Conservation (phyloP, 2,113 vertebrate species). For the Oreocharis arfaki region DNA sequence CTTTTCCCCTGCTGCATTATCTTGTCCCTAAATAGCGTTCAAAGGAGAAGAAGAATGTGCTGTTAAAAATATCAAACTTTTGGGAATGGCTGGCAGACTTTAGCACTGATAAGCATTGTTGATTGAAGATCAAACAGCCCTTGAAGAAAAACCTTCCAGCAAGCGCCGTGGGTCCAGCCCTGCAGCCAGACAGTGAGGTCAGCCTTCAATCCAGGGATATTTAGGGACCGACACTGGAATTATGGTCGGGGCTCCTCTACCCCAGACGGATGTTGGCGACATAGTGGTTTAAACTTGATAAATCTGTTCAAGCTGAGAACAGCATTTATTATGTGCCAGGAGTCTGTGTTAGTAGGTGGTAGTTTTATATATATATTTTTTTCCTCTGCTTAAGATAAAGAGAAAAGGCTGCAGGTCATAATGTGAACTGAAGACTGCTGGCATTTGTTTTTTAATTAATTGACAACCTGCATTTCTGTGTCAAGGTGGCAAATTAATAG, state of each 20-base stretch:
- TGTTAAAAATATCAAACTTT: conserved; percentile 53
- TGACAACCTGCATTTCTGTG: conserved; percentile 23
- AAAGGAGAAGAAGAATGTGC: conserved; percentile 37
- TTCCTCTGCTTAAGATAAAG: not conserved
- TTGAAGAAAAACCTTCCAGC: not conserved
- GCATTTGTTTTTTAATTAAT: conserved; percentile 31
- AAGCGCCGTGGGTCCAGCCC: not conserved
- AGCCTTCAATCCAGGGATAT: not conserved
- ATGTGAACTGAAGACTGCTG: not conserved
- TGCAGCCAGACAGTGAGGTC: conserved; percentile 21
- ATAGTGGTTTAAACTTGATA: not conserved
- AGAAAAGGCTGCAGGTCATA: not conserved
- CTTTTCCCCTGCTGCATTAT: not conserved
- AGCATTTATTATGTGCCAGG: not conserved
- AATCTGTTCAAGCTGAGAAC: conserved; percentile 2
- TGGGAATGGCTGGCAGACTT: conserved; percentile 30
- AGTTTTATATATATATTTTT: not conserved
- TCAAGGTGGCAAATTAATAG: conserved; percentile 52
- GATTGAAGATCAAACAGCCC: conserved; percentile 45
- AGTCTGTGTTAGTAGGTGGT: not conserved
- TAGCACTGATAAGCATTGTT: not conserved
- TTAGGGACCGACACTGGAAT: not conserved
- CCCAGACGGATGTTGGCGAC: not conserved
- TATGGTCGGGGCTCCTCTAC: not conserved
- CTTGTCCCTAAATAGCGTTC: conserved; percentile 13